Evolutionary conservation across 2,797 vertebrate genomes (phyloP).

Genomic region (Anas flavirostris): DNA sequence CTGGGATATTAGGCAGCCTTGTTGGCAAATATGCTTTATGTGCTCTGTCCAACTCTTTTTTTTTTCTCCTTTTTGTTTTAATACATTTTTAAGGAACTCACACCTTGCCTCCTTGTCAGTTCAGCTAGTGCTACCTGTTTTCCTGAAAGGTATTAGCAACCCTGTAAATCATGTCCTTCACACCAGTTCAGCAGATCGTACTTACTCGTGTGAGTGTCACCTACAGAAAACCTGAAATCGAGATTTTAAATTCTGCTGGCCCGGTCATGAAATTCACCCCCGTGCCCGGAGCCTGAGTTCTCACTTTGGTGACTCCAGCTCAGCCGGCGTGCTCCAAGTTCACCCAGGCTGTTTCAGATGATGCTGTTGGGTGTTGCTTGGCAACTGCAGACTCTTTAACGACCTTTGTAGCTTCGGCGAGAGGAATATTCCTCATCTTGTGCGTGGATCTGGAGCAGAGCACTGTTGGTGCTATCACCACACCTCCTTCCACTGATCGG

Average conservation of each 20-base stretch:
- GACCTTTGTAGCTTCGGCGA: background rate
- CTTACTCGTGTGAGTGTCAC: background rate
- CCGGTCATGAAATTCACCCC: background rate
- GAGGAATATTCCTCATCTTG: constrained; percentile 7
- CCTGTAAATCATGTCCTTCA: background rate
- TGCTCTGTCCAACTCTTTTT: background rate
- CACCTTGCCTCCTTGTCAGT: background rate
- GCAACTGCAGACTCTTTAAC: constrained; percentile 41
- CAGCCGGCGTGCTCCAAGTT: background rate
- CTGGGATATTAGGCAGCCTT: constrained; percentile 19
- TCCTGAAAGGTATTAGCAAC: background rate
- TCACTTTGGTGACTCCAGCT: background rate
- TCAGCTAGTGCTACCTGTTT: background rate
- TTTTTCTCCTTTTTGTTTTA: background rate
- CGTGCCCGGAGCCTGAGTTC: background rate
- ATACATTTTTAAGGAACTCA: background rate
- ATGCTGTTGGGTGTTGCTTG: constrained; percentile 47
- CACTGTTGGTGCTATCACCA: background rate
- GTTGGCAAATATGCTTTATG: constrained; percentile 6
- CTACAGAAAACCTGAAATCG: background rate
- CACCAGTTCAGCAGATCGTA: background rate
- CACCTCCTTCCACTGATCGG: background rate
- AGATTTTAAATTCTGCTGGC: background rate
- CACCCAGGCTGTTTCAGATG: constrained; percentile 12
- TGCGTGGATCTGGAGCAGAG: background rate